Conservation (phyloP, 2,888 invertebrate genomes). For the Petrophora chlorosata region DNA sequence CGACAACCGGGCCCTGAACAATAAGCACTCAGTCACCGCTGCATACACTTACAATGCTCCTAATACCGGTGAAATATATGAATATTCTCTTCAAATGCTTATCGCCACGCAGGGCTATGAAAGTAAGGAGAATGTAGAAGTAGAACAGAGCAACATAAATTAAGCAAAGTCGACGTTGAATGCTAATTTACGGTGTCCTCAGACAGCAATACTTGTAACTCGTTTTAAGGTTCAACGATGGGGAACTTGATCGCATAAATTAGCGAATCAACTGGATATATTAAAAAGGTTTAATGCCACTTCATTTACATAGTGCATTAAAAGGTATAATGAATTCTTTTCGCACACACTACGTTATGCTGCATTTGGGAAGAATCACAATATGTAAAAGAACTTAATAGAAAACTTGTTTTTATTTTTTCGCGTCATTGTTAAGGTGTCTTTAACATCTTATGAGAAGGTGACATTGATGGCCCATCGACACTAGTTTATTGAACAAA, state of each 20-base stretch:
- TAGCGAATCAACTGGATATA: constrained; percentile 17
- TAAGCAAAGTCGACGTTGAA: constrained; percentile 38
- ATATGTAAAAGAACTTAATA: constrained; percentile 3
- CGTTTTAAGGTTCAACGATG: constrained; percentile 27
- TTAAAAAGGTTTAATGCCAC: constrained; percentile 19
- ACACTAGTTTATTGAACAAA: constrained; percentile 46
- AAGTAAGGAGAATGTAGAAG: constrained; percentile 37
- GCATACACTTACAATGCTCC: constrained; percentile 38
- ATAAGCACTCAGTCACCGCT: constrained; percentile 42
- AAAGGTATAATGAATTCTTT: constrained; percentile 2
- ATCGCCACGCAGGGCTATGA: constrained; percentile 24
- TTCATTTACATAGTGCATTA: constrained; percentile 17
- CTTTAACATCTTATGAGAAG: constrained; percentile 44
- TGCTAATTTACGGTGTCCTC: constrained; percentile 34
- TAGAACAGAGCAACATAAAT: constrained; percentile 34
- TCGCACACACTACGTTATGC: neutral
- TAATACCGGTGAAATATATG: constrained; percentile 50
- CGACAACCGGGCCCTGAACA: constrained; percentile 40
- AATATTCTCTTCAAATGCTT: constrained; percentile 46
- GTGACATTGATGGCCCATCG: constrained; percentile 67
- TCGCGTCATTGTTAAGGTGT: constrained; percentile 19
- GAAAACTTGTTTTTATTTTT: constrained; percentile 6
- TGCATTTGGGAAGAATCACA: constrained; percentile 3
- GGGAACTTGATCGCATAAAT: constrained; percentile 24
- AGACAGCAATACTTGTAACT: constrained; percentile 25